Evolutionary conservation across 2,113 vertebrate species (phyloP).

Genomic region (Murina feae): DNA sequence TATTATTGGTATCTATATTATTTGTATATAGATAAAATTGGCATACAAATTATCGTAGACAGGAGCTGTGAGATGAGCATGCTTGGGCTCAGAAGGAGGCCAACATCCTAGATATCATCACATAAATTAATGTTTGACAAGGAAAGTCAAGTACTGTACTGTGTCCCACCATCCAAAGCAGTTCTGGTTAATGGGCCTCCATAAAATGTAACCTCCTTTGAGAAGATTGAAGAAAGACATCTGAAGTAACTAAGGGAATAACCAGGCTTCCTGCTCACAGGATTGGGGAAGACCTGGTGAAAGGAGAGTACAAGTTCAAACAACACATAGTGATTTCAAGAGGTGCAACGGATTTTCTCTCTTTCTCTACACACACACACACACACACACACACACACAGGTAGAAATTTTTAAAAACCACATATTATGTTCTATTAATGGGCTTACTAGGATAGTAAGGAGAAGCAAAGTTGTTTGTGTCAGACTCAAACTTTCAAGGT

Average conservation of each 20-base stretch:
- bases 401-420: not conserved
- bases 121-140: not conserved
- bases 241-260: not conserved
- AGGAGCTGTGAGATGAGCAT: not conserved
- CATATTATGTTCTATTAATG: not conserved
- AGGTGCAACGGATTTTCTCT: not conserved
- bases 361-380: not conserved
- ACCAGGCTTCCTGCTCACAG: not conserved
- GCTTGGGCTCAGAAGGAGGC: not conserved
- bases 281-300: not conserved
- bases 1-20: not conserved
- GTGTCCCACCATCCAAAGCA: no score
- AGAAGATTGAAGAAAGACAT: not conserved
- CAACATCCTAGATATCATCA: not conserved
- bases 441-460: not conserved
- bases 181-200: not conserved
- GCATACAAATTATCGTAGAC: not conserved
- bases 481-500: slow-evolving; percentile 20
- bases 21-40: not conserved
- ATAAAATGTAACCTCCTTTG: not conserved
- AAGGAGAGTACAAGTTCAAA: not conserved
- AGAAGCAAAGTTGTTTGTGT: not conserved
- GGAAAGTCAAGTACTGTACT: not conserved
- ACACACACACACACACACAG: not conserved
- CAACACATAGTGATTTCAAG: not conserved